Conservation (phyloP, 2,888 invertebrate genomes). For the Sussaba pulchella region DNA sequence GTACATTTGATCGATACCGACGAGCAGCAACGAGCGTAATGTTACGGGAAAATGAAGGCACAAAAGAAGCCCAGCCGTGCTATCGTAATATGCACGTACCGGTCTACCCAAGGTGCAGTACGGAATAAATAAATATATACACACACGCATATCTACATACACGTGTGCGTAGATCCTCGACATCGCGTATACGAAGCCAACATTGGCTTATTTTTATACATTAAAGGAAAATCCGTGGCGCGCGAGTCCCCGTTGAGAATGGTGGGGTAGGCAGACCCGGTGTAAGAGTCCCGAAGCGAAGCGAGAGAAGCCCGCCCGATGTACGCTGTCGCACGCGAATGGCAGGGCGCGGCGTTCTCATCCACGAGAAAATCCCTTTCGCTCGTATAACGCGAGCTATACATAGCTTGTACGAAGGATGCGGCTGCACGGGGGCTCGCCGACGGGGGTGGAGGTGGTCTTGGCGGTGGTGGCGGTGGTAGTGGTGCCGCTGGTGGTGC, state of each 20-base stretch:
- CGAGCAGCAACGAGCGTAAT: too few relatives aligned
- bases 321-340: constrained; percentile 31
- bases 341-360: constrained; percentile 49
- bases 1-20: too few relatives aligned
- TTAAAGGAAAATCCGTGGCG: constrained; percentile 58
- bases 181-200: background rate
- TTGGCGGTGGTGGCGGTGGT: constrained; percentile 70
- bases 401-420: background rate
- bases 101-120: too few relatives aligned
- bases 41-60: too few relatives aligned
- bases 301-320: constrained; percentile 32
- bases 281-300: constrained; percentile 22
- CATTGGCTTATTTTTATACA: constrained; percentile 59
- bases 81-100: too few relatives aligned
- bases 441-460: constrained; percentile 28
- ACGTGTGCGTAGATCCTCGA: too few relatives aligned
- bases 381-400: constrained; percentile 62
- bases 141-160: too few relatives aligned
- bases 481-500: constrained; percentile 70
- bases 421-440: constrained; percentile 67
- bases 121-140: too few relatives aligned
- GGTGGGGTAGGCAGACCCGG: background rate
- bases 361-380: constrained; percentile 63
- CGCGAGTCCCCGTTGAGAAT: background rate
- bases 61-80: too few relatives aligned